Percentiles rank a stretch among this genome's conserved stretches.
Evolutionary conservation across 1,140 invertebrate genomes (phyloP).

Genomic region (Micrasema longulum): DNA sequence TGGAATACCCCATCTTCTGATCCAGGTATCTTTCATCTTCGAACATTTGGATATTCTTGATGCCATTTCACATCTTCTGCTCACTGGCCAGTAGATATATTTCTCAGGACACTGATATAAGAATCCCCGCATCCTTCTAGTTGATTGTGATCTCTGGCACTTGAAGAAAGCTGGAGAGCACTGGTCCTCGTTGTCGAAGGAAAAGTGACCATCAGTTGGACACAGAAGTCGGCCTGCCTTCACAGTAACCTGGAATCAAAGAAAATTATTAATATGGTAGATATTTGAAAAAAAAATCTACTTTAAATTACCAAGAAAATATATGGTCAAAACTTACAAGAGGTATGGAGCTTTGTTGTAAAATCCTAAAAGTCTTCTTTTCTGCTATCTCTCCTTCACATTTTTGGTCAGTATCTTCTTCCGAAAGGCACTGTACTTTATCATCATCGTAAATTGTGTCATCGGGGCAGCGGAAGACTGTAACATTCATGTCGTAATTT

Average conservation of each 20-base stretch:
- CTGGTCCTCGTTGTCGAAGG: slow-evolving; percentile 71
- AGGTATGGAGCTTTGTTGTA: slow-evolving; percentile 67
- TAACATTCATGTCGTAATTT: slow-evolving; percentile 77
- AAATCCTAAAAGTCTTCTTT: slow-evolving; percentile 68
- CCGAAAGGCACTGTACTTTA: slow-evolving; percentile 77
- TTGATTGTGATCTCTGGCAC: slow-evolving; percentile 70
- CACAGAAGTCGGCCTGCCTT: slow-evolving; percentile 70
- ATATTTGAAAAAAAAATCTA: not conserved
- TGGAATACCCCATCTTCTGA: slow-evolving; percentile 67
- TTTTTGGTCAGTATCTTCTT: slow-evolving; percentile 68
- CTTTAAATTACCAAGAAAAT: not conserved
- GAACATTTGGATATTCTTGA: slow-evolving; percentile 71
- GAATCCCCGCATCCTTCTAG: slow-evolving; percentile 72
- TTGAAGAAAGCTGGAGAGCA: slow-evolving; percentile 82
- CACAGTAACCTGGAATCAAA: slow-evolving; percentile 75
- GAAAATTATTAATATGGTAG: too few relatives aligned
- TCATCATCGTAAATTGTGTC: slow-evolving; percentile 81
- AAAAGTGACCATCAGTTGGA: slow-evolving; percentile 75
- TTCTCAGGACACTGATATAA: slow-evolving; percentile 82
- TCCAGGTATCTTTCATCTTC: slow-evolving; percentile 60
- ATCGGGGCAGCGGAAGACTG: slow-evolving; percentile 80
- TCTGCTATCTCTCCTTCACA: slow-evolving; percentile 70
- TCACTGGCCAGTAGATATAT: slow-evolving; percentile 81
- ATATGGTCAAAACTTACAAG: slow-evolving; percentile 67
- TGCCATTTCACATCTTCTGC: slow-evolving; percentile 77